A percentile compares a stretch with the other conserved stretches of the same genome.
These are phyloP conservation scores for Phorcus lineatus DNA, from an alignment of 2,888 invertebrate genomes.

Conservation along the genomic window DNA sequence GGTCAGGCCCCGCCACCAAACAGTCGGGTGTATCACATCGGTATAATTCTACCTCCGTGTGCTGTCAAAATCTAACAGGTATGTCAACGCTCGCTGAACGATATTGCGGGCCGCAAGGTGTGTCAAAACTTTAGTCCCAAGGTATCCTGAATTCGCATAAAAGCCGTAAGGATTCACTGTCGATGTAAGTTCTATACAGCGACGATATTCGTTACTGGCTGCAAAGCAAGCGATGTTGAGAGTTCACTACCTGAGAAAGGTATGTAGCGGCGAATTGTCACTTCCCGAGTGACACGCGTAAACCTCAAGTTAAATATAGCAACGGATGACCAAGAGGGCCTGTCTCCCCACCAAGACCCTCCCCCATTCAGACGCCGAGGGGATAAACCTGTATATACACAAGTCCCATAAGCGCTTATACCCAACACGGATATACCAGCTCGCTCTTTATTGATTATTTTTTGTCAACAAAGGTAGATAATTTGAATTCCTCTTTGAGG, in stretches of 20 bases:
- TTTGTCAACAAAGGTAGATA: conserved; percentile 14
- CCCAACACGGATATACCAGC: too few relatives aligned
- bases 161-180: too few relatives aligned
- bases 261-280: background rate
- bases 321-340: background rate
- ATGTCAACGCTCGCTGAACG: too few relatives aligned
- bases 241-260: background rate
- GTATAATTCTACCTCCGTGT: background rate
- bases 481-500: background rate
- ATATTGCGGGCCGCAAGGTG: background rate
- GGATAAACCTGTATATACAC: too few relatives aligned
- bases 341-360: background rate
- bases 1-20: background rate
- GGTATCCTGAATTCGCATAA: too few relatives aligned
- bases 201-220: too few relatives aligned
- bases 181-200: too few relatives aligned
- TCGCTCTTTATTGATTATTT: conserved; percentile 10
- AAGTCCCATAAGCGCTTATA: too few relatives aligned
- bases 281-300: background rate
- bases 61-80: background rate
- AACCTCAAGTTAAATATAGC: background rate
- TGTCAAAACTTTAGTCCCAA: background rate
- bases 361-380: background rate
- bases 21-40: background rate
- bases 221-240: too few relatives aligned